Evolutionary conservation across 2,113 vertebrate genomes (phyloP), one percentile per base, ranked within the genome.

Genomic region (Chamaea fasciata): DNA sequence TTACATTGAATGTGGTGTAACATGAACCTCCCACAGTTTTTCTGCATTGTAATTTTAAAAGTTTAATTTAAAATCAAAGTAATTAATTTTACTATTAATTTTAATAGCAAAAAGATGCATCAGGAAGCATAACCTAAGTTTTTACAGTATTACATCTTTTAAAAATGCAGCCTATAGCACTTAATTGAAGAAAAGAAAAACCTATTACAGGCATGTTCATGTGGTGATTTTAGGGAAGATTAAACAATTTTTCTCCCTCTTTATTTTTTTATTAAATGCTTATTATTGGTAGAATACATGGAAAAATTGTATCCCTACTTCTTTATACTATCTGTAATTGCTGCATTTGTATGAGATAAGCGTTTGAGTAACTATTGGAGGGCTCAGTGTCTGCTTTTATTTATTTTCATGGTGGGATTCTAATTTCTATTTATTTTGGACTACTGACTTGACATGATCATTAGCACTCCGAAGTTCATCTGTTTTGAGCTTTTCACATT

Each of bases 161-260:
- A 46, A 42, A 78, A 52, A 31, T 71, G 23, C 18, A 39, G 5
- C 35, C 20, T 74, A 74, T 50, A 70, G 20, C 15, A 68, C 47
- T 74, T 78, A 42, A 18, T 24, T 64, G 39, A 56, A 50, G 28
- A 47, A 63, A 70, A 78, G 2, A 31, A 55, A 78, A 71, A 37
- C 8, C 7, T 60, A 3, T 41, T 52, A 24, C 23, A 47, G 78
- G 19, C 7, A 33, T 14, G 21, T 42, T 80, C 4, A 2, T 5
- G 23, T 64, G 17, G 18, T 86, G 59, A 47, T 79, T 95, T 76
- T 23, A 35, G 13, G 9, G 15, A 82, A 50, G 7, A 35, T 63
- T 50, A 55, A 84, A 23, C 6, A 69, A 21, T 4, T 65, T 67
- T 3, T 2, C 5, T 3, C 1, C 3, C 1, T 8, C 3, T 28